Evolutionary conservation across 92 coral and sea anemone genomes (phyloP), one percentile per base, ranked within the genome.

Genomic region (Isaurus tuberculatus): DNA sequence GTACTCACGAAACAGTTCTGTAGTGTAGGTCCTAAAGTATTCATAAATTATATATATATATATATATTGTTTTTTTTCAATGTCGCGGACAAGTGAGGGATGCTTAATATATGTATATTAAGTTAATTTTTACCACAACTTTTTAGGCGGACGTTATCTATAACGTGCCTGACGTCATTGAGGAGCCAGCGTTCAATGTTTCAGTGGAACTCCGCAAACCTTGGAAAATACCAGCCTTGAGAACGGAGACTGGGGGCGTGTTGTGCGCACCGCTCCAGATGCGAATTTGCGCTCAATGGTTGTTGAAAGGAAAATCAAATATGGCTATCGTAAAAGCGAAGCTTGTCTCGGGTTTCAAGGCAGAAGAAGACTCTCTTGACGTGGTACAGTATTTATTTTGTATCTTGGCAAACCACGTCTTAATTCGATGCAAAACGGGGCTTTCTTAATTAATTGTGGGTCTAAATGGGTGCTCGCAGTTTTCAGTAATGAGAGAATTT

Each of bases 291-390:
- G 92, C 94, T 69, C 87, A 96, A 70, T 95, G 98, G 98, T 87
- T 91, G 36, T 73, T 78, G 57, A 92, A 92, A 37, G 97, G 89
- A 65, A 66, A 72, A 16, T 96, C 99, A 28, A 95, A 92, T 84
- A 96, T 96, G 99, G 99, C 99, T 23, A 95, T 96, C 20, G 83
- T 96, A 20, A 97, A 94, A 70, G 88, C 91, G 31, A 96, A 94
- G 66, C 96, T 96, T 10, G 98, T 94, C 34, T 92, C 99, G 23
- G 99, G 98, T 25, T 96, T 88, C 72, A 86, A 73, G 37, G 99
- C 84, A 34, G 94, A 91, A 36, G 97, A 92, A 36, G 97, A 96
- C 25, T 90, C 98, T 14, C 85, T 95, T 65, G 88, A 88, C 32
- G 74, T 73, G 85, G 98, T 95, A 88, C 25, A 55, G 27, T 1